Base-by-base conservation (phyloP, 2,113 vertebrate genomes). In the Ardeotis arabs region DNA sequence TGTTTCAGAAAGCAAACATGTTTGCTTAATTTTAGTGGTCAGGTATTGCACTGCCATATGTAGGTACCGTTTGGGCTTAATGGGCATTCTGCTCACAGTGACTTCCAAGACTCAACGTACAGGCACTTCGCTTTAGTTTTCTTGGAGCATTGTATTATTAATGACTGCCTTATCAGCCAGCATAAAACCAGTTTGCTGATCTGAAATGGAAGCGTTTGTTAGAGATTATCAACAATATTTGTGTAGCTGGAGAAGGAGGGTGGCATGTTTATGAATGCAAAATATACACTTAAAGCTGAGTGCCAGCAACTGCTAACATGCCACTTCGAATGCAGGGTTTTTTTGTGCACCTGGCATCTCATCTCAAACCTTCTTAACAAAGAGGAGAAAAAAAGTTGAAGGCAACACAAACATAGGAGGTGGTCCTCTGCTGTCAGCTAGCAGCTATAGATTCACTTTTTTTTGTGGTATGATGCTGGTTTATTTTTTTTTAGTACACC, bases 181-280 rank as follows among this genome's bases (percentile, higher is more conserved):
- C 0, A 0, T 81, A 86, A 78, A 90, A 70, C 14, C 79, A 90
- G 83, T 89, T 73, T 92, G 72, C 88, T 84, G 82, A 70, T 96
- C 76, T 92, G 83, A 69, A 95, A 90, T 77, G 47, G 79, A 72
- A 80, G 73, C 35, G 41, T 94, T 96, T 89, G 72, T 87, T 86
- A 84, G 86, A 87, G 76, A 92, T 94, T 94, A 93, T 77, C 92
- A 75, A 49, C 83, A 89, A 45, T 94, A 92, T 95, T 97, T 93
- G 72, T 72, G 89, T 81, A 96, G 73, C 83, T 92, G 86, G 35
- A 78, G 60, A 93, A 84, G 80, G 81, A 88, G 44, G 76, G 56
- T 96, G 92, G 39, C 83, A 41, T 84, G 80, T 97, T 97, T 96
- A 90, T 92, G 92, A 94, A 89, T 90, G 69, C 94, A 89, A 96